Evolutionary conservation across 2,113 vertebrate genomes (phyloP), one percentile per base, ranked within the genome.

Genomic region (Sinocyclocheilus maitianheensis): DNA sequence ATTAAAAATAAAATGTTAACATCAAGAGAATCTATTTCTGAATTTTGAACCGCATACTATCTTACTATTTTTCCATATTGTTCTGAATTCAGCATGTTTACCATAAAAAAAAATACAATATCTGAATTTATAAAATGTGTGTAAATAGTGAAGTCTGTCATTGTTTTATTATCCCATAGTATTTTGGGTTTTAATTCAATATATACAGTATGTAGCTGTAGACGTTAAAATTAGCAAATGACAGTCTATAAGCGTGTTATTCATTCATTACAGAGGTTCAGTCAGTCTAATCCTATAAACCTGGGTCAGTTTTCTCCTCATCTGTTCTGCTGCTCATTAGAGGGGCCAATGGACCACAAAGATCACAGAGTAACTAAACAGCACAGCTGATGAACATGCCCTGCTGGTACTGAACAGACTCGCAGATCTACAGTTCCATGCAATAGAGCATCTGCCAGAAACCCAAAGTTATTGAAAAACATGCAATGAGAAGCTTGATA

Each of bases 281-380:
- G 46, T 48, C 46, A 48, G 10, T 48, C 46, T 48, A 48, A 48
- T 48, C 46, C 46, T 48, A 48, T 12, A 48, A 48, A 48, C 10
- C 46, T 48, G 46, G 77, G 34, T 62, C 26, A 22, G 0, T 60
- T 48, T 81, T 48, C 40, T 67, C 43, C n/a, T 81, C n/a, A n/a
- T 63, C 20, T 69, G 40, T 69, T 81, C 80, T 22, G 62, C 10
- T 67, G 24, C 24, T 81, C 62, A 67, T 69, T 51, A 34, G 43
- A 51, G 43, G 43, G 79, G 34, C 62, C 79, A 81, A 24, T 48
- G 26, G 79, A 67, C 37, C 60, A 67, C 79, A 81, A 69, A 48
- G 43, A 48, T 67, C 60, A 34, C 62, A 67, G 24, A 46, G 18
- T 24, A 81, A 43, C n/a, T 67, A 18, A 81, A 81, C 79, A 79